These are phyloP conservation scores for Lithobates sylvaticus DNA, from an alignment of 2,797 vertebrate species.

Conservation along the genomic window DNA sequence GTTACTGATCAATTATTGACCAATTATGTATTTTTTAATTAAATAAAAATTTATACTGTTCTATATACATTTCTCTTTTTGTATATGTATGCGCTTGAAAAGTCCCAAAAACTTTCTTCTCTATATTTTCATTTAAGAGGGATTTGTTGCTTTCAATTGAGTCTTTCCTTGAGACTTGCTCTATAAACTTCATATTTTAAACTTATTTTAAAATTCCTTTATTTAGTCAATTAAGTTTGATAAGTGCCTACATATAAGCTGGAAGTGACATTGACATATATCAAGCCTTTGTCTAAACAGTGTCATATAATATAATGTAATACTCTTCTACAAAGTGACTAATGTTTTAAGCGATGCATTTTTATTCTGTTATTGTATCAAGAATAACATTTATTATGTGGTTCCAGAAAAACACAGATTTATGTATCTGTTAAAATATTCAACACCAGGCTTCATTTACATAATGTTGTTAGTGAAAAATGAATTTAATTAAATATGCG, in stretches of 20 bases:
- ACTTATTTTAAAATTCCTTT: background rate
- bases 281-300: slow-evolving; percentile 28
- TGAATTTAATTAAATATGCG: slow-evolving; percentile 56
- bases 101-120: too few relatives aligned
- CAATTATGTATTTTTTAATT: too few relatives aligned
- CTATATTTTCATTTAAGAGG: too few relatives aligned
- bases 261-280: slow-evolving; percentile 15
- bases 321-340: slow-evolving; percentile 13
- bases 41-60: too few relatives aligned
- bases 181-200: slow-evolving; percentile 12
- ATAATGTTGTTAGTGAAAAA: slow-evolving; percentile 58
- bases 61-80: too few relatives aligned
- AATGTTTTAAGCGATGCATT: slow-evolving; percentile 34
- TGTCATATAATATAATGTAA: slow-evolving; percentile 23
- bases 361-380: slow-evolving; percentile 46
- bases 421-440: slow-evolving; percentile 56
- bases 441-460: slow-evolving; percentile 50
- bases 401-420: slow-evolving; percentile 53
- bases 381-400: slow-evolving; percentile 54
- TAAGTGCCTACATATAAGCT: background rate
- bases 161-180: too few relatives aligned
- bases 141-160: too few relatives aligned
- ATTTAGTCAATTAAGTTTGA: slow-evolving; percentile 11
- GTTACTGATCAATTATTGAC: too few relatives aligned
- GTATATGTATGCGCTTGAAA: too few relatives aligned